Conservation (phyloP, 1,140 invertebrate species). For the Drosophila nannoptera region DNA sequence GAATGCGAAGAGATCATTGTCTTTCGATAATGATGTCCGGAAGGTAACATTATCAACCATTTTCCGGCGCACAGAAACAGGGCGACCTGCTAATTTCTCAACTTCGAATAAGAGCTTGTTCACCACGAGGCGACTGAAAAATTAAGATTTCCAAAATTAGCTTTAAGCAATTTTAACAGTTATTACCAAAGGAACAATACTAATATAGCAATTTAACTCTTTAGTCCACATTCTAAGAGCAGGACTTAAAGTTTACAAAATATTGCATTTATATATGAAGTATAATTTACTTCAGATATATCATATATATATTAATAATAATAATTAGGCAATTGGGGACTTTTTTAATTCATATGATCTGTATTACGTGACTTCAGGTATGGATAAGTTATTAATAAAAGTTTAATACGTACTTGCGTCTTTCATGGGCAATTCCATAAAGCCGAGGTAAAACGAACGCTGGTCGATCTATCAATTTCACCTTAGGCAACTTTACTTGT, state of each 20-base stretch:
- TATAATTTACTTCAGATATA: too few species aligned
- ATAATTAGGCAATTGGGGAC: too few species aligned
- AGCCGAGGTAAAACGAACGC: conserved; percentile 85
- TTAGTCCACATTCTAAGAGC: too few species aligned
- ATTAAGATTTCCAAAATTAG: conserved; percentile 50
- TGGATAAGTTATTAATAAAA: neutral
- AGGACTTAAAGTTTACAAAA: too few species aligned
- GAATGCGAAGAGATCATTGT: conserved; percentile 84
- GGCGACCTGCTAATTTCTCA: conserved; percentile 82
- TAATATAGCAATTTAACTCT: too few species aligned
- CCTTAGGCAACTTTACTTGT: conserved; percentile 87
- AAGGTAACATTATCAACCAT: conserved; percentile 81
- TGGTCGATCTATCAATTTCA: conserved; percentile 84
- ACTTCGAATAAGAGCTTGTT: conserved; percentile 86
- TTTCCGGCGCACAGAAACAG: conserved; percentile 81
- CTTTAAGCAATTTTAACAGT: neutral
- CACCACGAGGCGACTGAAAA: conserved; percentile 84
- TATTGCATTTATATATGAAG: too few species aligned
- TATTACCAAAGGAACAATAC: too few species aligned
- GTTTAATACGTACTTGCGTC: conserved; percentile 84
- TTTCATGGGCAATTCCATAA: conserved; percentile 85
- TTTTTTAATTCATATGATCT: too few species aligned
- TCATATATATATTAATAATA: too few species aligned
- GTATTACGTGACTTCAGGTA: too few species aligned
- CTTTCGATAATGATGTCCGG: conserved; percentile 82